These are phyloP conservation scores for Toxotes jaculatrix DNA, from an alignment of 2,113 vertebrate species.

Conservation along the genomic window DNA sequence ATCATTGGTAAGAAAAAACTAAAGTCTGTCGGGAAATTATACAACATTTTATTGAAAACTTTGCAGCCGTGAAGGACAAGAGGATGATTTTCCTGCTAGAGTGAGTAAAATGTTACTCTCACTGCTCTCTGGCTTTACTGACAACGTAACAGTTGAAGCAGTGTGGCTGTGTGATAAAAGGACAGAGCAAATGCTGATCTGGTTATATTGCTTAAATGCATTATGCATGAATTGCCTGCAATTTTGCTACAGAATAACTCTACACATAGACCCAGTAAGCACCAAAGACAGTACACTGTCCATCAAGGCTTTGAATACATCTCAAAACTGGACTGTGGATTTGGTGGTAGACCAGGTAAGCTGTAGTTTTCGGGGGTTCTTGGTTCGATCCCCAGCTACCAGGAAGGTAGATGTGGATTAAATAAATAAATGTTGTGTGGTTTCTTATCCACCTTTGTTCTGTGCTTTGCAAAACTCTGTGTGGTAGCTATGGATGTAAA, in stretches of 20 bases:
- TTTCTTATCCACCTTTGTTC: background rate
- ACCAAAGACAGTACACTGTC: background rate
- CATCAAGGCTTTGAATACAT: background rate
- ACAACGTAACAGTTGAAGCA: background rate
- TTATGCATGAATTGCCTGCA: background rate
- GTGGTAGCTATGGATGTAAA: background rate
- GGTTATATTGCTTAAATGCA: background rate
- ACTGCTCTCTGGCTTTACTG: conserved; percentile 16
- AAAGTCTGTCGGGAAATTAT: conserved; percentile 32
- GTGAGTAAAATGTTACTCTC: conserved; percentile 33
- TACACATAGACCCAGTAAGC: background rate
- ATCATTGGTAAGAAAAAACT: conserved; percentile 38
- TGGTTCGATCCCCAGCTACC: too few species aligned
- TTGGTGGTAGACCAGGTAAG: too few species aligned
- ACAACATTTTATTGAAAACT: conserved; percentile 48
- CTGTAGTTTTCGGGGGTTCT: too few species aligned
- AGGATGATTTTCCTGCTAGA: background rate
- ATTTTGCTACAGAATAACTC: background rate
- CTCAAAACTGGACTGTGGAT: too few species aligned
- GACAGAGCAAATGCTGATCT: background rate
- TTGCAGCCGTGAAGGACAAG: conserved; percentile 41
- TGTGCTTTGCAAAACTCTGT: background rate
- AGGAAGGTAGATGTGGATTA: too few species aligned
- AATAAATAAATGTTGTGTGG: background rate
- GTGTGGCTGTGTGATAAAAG: conserved; percentile 2